phyloP scores from a whole-genome alignment of 1,140 invertebrate species.

The Aricia agestis region DNA sequence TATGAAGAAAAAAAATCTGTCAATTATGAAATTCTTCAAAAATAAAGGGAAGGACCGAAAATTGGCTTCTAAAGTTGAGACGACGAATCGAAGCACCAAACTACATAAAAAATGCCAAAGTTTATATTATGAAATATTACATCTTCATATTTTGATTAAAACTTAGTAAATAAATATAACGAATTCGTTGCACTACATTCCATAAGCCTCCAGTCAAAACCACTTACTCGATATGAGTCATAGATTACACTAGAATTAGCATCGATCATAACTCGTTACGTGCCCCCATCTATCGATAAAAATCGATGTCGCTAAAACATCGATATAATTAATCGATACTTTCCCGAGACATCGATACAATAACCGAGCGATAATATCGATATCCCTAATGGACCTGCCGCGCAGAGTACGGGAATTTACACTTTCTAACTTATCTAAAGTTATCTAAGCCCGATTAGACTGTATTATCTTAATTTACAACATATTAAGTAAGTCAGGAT shows the following conservation, averaged over 20 bases:
- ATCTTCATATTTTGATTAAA: too few species aligned
- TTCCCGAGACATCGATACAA: conserved; percentile 63
- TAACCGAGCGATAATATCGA: conserved; percentile 66
- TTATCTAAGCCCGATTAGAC: conserved; percentile 5
- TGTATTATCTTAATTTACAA: conserved; percentile 2
- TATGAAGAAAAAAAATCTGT: too few species aligned
- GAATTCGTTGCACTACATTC: too few species aligned
- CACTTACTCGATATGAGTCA: conserved; percentile 20
- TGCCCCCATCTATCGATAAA: conserved; percentile 33
- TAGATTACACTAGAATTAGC: conserved; percentile 30
- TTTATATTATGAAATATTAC: too few species aligned
- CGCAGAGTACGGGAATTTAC: conserved; percentile 63
- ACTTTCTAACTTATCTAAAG: conserved; percentile 66
- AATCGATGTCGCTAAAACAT: conserved; percentile 55
- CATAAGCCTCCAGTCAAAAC: neutral
- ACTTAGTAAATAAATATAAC: too few species aligned
- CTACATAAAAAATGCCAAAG: too few species aligned
- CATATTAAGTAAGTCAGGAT: neutral
- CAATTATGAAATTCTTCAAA: too few species aligned
- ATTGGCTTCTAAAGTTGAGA: too few species aligned
- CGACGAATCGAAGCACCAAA: too few species aligned
- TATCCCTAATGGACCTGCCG: conserved; percentile 67
- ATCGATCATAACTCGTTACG: conserved; percentile 36
- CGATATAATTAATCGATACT: conserved; percentile 69
- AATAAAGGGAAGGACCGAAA: too few species aligned